These are phyloP conservation scores for Mylabris phalerata DNA, from an alignment of 1,140 invertebrate genomes.

Conservation along the genomic window DNA sequence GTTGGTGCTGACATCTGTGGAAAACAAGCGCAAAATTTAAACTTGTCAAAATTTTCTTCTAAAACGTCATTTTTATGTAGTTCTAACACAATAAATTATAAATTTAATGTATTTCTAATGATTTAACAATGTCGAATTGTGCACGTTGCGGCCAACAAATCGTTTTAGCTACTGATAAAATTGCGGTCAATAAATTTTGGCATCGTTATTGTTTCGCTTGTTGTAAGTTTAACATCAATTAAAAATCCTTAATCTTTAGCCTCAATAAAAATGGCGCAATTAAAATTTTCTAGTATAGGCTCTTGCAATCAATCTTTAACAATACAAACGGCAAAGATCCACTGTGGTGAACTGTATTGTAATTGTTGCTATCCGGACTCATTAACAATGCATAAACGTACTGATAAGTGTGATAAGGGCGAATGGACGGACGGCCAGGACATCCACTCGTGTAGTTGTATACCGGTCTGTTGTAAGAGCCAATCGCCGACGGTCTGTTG, in stretches of 20 bases:
- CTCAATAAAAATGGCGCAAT: neutral
- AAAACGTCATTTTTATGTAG: too few species aligned
- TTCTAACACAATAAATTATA: too few species aligned
- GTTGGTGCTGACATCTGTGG: too few species aligned
- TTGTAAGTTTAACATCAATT: constrained; percentile 33
- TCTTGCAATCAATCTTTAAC: constrained; percentile 39
- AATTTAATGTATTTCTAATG: too few species aligned
- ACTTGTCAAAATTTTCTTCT: too few species aligned
- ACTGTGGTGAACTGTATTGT: constrained; percentile 41
- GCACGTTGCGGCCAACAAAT: constrained; percentile 42
- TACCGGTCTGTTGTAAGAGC: constrained; percentile 13
- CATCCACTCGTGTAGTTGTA: constrained; percentile 26
- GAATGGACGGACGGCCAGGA: constrained; percentile 4
- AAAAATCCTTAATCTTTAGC: neutral
- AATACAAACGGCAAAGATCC: constrained; percentile 34
- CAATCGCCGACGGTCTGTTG: neutral
- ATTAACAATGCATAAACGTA: neutral
- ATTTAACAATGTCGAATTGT: constrained; percentile 19
- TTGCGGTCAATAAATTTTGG: constrained; percentile 44
- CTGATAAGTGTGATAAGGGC: constrained; percentile 15
- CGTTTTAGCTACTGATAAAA: constrained; percentile 42
- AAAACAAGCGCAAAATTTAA: too few species aligned
- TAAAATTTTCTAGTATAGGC: constrained; percentile 20
- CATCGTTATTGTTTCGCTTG: constrained; percentile 44
- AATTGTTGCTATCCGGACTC: constrained; percentile 19